Percentiles rank a stretch among this genome's conserved stretches.
phyloP scores from a whole-genome alignment of 2,888 invertebrate genomes.

The Kuschelorhynchus macadamiae region DNA sequence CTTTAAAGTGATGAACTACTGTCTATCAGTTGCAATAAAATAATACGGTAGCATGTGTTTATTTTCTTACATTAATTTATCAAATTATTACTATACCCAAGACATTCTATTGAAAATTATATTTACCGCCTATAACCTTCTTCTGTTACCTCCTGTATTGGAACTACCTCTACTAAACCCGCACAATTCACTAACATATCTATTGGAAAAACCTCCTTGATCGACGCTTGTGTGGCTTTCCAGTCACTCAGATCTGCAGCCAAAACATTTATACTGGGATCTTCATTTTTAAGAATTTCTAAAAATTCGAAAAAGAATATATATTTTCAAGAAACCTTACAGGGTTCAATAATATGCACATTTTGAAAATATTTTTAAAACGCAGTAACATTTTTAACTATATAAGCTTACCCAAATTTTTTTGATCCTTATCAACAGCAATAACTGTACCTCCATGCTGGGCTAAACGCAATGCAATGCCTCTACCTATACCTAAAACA shows the following conservation, averaged over 20 bases:
- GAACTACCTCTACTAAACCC: conserved; percentile 77
- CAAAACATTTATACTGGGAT: conserved; percentile 75
- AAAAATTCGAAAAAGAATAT: too few species aligned
- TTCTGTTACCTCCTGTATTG: conserved; percentile 78
- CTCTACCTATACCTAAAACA: conserved; percentile 71
- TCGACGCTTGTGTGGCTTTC: conserved; percentile 75
- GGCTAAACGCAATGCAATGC: conserved; percentile 77
- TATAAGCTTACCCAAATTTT: conserved; percentile 73
- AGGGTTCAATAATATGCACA: too few species aligned
- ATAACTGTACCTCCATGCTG: conserved; percentile 80
- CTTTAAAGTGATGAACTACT: too few species aligned
- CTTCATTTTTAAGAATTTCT: conserved; percentile 71
- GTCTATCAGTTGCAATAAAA: too few species aligned
- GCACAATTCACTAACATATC: conserved; percentile 92
- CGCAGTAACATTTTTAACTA: too few species aligned
- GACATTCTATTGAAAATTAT: too few species aligned
- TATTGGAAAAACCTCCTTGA: conserved; percentile 75
- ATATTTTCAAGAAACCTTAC: too few species aligned
- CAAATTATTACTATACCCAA: too few species aligned
- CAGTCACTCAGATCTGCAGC: conserved; percentile 82
- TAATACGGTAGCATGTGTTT: too few species aligned
- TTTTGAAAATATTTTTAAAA: too few species aligned
- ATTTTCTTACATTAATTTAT: too few species aligned
- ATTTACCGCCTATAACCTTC: conserved; percentile 80
- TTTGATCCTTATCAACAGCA: conserved; percentile 79